Evolutionary conservation across 2,797 vertebrate genomes (phyloP), one percentile per base, ranked within the genome.

Genomic region (Phataginus tricuspis): DNA sequence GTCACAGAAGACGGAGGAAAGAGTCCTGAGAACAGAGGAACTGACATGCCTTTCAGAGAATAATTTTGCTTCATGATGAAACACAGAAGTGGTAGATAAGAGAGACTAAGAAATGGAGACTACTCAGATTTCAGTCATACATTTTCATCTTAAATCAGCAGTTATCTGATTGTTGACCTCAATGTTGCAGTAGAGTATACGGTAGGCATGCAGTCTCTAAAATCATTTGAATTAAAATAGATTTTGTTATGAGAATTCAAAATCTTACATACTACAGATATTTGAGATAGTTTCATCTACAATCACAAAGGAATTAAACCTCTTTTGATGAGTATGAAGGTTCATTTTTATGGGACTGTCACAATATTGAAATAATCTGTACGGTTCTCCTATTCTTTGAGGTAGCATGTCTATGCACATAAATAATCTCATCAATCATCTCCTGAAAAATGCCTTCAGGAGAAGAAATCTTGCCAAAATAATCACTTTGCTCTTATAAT

Each of bases 381-480:
- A 66, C 19, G 27, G 7, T 42, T 87, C 23, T 78, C 19, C 59
- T 57, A n/a, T 55, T 59, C 59, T 69, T 88, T 45, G 31, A 78
- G 71, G 61, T 78, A 89, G 53, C 25, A 75, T 4, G 13, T 92
- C 74, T 84, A n/a, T 29, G 55, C 64, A 94, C 37, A 91, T 94
- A 95, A 93, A 91, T 86, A 86, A 93, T 37, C 16, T 68, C 94
- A 94, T 91, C 93, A 94, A 90, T 94, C 57, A 90, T 49, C 23
- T 86, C 37, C 39, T 95, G 66, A 94, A 83, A 96, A 77, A 82
- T 80, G 86, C 55, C 91, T 94, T 18, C 23, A 55, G 51, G 72
- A 79, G 53, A 90, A 69, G 75, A 94, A 69, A 77, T 77, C 68
- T 34, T 80, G 80, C 90, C 85, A 94, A 90, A 91, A 92, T 82